Evolutionary conservation across 2,113 vertebrate genomes (phyloP).

Genomic region (Oncorhynchus gorbuscha): DNA sequence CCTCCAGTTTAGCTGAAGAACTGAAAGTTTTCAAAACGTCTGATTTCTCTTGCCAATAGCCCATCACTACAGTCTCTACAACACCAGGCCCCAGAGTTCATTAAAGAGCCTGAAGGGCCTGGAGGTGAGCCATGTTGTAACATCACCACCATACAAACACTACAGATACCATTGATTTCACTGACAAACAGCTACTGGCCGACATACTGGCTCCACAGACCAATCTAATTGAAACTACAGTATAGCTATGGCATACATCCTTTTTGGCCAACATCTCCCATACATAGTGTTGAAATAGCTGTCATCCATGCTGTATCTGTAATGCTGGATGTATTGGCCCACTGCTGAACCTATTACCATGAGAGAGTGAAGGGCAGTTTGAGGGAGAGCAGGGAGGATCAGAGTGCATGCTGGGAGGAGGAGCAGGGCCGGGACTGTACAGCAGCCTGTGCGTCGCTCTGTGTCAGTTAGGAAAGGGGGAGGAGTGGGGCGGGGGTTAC

Average conservation of each 20-base stretch:
- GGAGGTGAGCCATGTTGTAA: slow-evolving; percentile 23
- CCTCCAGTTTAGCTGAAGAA: too few relatives aligned
- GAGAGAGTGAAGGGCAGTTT: slow-evolving; percentile 44
- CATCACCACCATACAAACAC: slow-evolving; percentile 2
- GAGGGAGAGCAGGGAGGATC: slow-evolving; percentile 49
- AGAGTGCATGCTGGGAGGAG: slow-evolving; percentile 65
- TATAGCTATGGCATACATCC: slow-evolving; percentile 14
- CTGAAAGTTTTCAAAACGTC: too few relatives aligned
- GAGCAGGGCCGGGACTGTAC: too few relatives aligned
- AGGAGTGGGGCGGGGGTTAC: slow-evolving; percentile 36
- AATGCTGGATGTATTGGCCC: too few relatives aligned
- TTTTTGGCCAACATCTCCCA: background rate
- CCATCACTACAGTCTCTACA: too few relatives aligned
- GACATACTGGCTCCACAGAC: slow-evolving; percentile 18
- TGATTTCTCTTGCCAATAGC: too few relatives aligned
- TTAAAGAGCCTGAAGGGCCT: background rate
- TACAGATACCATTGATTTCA: slow-evolving; percentile 16
- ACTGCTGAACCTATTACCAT: background rate
- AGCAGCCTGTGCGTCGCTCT: slow-evolving; percentile 42
- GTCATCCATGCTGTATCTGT: background rate
- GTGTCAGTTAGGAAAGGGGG: slow-evolving; percentile 52
- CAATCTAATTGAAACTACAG: slow-evolving; percentile 1
- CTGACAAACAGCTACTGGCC: slow-evolving; percentile 11
- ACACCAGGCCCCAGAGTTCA: background rate
- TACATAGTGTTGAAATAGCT: background rate